Evolutionary conservation across 2,797 vertebrate genomes (phyloP).

Genomic region (Sebastes variabilis): DNA sequence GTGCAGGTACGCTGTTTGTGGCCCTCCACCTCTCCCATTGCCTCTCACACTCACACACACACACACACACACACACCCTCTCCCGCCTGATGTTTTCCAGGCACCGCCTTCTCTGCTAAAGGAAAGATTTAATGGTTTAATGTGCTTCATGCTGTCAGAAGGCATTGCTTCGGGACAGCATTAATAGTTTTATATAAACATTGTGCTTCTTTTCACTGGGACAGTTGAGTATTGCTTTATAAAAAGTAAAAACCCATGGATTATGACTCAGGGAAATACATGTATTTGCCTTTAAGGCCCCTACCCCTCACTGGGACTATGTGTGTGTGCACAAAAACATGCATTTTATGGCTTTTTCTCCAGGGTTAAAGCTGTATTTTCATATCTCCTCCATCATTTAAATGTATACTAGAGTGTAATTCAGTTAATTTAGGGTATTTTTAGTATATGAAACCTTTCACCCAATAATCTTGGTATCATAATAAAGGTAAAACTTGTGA

Average conservation of each 20-base stretch:
- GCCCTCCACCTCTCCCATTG: slow-evolving; percentile 1
- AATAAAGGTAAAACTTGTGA: no score
- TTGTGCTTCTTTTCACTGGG: slow-evolving; percentile 21
- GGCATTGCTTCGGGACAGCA: slow-evolving; percentile 19
- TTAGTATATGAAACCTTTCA: not conserved
- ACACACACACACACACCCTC: slow-evolving; percentile 13
- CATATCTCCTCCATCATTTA: not conserved
- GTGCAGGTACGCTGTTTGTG: slow-evolving; percentile 27
- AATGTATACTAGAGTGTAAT: not conserved
- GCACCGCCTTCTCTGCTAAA: slow-evolving; percentile 2
- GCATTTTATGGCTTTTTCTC: not conserved
- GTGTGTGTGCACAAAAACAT: not conserved
- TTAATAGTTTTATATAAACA: slow-evolving; percentile 44
- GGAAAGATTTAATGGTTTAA: slow-evolving; percentile 55
- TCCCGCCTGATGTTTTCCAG: slow-evolving; percentile 45
- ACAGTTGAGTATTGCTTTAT: slow-evolving; percentile 38
- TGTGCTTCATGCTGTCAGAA: slow-evolving; percentile 42
- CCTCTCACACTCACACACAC: not conserved
- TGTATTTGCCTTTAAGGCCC: not conserved
- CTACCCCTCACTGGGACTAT: not conserved
- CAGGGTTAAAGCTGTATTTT: not conserved
- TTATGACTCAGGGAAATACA: slow-evolving; percentile 30
- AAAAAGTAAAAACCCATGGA: slow-evolving; percentile 31
- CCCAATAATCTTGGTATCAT: not conserved
- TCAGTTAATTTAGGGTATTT: not conserved